Base-by-base conservation (phyloP, 92 coral and sea anemone species). In the Pocillopora grandis region DNA sequence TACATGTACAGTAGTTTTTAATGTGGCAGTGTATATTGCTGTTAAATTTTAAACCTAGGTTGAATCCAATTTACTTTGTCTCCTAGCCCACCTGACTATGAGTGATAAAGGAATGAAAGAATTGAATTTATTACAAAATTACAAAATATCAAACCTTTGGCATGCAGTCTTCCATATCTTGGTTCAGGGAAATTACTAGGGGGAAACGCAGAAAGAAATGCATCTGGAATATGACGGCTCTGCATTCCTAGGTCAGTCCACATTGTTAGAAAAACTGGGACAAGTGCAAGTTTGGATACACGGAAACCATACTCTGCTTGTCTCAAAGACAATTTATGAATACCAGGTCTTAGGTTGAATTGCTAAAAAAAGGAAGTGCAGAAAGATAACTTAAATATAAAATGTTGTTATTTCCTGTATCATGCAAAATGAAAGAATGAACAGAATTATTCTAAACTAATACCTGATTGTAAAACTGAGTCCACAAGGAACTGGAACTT, bases 171-270 rank as follows among this genome's bases (percentile, higher is more conserved):
- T 16, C 98, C 99, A 82, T 71, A 90, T 70, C 85, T 85, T 31
- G 99, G 92, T 4, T 63, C 84, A 14, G 99, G 99, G 12, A 14
- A 19, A 27, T 93, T 89, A 1, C 84, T 60, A 2, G 9, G 21
- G 35, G 98, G 95, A 42, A 16, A 61, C 31, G 94, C 90, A 11
- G 65, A 20, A 18, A 96, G 78, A 70, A 67, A 52, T n/a, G 96
- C 87, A 65, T 96, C 99, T 20, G 99, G 92, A 12, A 96, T 96
- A 63, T 87, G 86, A 10, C 82, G 92, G 68, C 98, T 96, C 82
- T 96, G 98, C 95, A 96, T 90, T 56, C 99, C 99, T 17, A 96
- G 87, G 76, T 95, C 98, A 27, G 88, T 80, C 99, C 99, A 96
- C 75, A 85, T 88, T 4, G 75, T 57, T 60, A 96, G 81, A 31